phyloP scores from a whole-genome alignment of 2,888 invertebrate species.

The Leuctra nigra region DNA sequence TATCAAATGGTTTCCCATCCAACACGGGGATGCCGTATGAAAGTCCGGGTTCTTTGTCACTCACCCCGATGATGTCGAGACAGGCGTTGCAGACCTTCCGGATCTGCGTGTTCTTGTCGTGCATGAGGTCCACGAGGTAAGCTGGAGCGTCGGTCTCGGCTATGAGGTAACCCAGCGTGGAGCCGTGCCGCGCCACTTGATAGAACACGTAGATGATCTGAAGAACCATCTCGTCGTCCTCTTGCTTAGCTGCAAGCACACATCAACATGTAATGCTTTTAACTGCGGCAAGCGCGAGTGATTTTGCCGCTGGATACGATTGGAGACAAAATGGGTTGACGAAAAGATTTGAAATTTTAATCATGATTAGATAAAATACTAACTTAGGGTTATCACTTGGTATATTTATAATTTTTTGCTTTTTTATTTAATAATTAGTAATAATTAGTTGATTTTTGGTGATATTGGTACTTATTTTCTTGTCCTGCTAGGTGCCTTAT shows the following conservation, averaged over 20 bases:
- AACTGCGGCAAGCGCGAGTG: not conserved
- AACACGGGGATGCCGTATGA: too few relatives aligned
- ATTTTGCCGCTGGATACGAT: not conserved
- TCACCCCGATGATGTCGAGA: constrained; percentile 87
- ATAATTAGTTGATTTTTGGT: too few relatives aligned
- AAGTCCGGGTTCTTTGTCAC: too few relatives aligned
- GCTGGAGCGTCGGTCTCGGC: constrained; percentile 89
- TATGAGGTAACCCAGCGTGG: constrained; percentile 74
- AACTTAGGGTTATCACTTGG: too few relatives aligned
- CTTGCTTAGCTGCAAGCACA: constrained; percentile 64
- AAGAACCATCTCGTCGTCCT: constrained; percentile 95
- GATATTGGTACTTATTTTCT: too few relatives aligned
- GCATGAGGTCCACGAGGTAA: constrained; percentile 94
- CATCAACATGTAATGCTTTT: not conserved
- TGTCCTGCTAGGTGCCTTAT: too few relatives aligned
- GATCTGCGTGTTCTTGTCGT: constrained; percentile 92
- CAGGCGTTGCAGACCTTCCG: constrained; percentile 92
- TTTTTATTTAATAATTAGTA: too few relatives aligned
- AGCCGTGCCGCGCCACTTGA: constrained; percentile 74
- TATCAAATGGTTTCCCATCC: too few relatives aligned
- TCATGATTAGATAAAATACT: too few relatives aligned
- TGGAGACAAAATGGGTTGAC: too few relatives aligned
- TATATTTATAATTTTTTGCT: too few relatives aligned
- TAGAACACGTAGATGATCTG: constrained; percentile 96
- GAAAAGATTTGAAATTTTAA: too few relatives aligned